These are phyloP conservation scores for Tenrec ecaudatus DNA, from an alignment of 2,113 vertebrate genomes.

Conservation along the genomic window DNA sequence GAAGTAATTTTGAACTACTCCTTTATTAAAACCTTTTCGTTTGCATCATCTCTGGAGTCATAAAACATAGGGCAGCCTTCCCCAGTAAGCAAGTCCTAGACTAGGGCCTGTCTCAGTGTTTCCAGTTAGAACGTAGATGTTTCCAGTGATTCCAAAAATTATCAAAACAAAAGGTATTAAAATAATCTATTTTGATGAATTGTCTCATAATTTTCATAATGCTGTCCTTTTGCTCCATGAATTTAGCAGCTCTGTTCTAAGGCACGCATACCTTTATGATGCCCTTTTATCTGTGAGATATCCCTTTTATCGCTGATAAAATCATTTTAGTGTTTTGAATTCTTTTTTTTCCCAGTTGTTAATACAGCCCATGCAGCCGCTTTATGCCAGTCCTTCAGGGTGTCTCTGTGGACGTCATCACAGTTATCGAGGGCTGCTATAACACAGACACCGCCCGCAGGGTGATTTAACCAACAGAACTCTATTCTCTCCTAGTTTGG, in stretches of 20 bases:
- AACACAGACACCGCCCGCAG: no score
- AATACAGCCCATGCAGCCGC: neutral
- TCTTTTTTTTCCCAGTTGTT: neutral
- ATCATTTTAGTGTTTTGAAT: neutral
- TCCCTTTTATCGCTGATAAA: neutral
- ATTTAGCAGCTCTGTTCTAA: slow-evolving; percentile 24
- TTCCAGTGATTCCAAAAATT: neutral
- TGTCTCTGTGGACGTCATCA: no score
- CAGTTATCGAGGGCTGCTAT: no score
- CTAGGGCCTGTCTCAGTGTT: no score
- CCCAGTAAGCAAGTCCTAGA: neutral
- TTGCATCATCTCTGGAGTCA: neutral
- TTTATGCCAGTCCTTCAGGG: neutral
- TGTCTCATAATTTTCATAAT: neutral
- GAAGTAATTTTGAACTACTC: no score
- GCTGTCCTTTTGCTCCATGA: slow-evolving; percentile 19
- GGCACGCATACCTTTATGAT: neutral
- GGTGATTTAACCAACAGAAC: no score
- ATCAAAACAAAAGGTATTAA: neutral
- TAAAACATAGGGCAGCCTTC: neutral
- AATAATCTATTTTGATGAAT: neutral
- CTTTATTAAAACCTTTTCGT: neutral
- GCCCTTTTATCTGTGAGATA: neutral
- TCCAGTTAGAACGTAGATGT: no score
- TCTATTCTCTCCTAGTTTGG: no score